phyloP scores from a whole-genome alignment of 2,888 invertebrate species.

The Tridacna crocea region DNA sequence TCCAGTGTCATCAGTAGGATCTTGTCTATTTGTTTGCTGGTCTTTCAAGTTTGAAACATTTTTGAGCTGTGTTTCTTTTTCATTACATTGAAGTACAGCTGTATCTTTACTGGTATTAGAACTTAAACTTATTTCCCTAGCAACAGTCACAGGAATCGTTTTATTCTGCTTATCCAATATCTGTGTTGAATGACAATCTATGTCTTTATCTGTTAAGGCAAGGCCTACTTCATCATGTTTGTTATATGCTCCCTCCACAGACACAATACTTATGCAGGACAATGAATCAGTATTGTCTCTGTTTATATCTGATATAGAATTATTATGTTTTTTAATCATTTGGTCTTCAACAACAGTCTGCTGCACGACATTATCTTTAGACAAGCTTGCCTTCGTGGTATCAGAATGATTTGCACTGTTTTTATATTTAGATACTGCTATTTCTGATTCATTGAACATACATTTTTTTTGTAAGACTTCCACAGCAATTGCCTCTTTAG shows the following conservation, averaged over 20 bases:
- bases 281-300: not conserved
- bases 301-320: no score
- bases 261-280: conserved; percentile 7
- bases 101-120: not conserved
- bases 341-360: no score
- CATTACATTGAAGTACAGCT: not conserved
- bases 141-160: not conserved
- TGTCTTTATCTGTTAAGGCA: not conserved
- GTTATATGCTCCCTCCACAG: conserved; percentile 1
- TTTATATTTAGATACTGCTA: no score
- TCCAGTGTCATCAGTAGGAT: not conserved
- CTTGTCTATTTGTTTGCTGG: not conserved
- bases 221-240: not conserved
- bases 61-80: not conserved
- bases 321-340: no score
- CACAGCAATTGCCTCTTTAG: no score
- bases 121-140: not conserved
- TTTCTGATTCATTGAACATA: no score
- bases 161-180: not conserved
- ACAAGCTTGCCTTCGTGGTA: no score
- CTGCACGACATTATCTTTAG: no score
- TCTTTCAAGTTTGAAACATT: not conserved
- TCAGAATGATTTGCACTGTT: no score
- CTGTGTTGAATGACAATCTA: not conserved
- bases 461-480: no score